A percentile compares a stretch with the other conserved stretches of the same genome.
Conservation (phyloP, 2,113 vertebrate species). For the Oostethus manadensis region DNA sequence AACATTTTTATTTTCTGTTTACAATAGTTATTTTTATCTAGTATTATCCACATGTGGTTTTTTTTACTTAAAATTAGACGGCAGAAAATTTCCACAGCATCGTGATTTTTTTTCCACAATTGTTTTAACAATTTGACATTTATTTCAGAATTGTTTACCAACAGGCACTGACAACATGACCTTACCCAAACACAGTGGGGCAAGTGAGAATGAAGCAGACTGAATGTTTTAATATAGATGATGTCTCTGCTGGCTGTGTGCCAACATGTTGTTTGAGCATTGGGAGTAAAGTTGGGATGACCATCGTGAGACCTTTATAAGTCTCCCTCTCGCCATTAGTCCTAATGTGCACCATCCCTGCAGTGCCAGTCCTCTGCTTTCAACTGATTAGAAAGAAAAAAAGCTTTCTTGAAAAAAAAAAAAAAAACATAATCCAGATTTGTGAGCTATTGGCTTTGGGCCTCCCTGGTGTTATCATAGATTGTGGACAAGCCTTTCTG, state of each 20-base stretch:
- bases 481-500: conserved; percentile 5
- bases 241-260: not conserved
- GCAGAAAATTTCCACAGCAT: too few relatives aligned
- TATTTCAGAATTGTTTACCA: too few relatives aligned
- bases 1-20: too few relatives aligned
- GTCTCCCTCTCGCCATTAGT: conserved; percentile 35
- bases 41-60: too few relatives aligned
- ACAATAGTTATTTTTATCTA: too few relatives aligned
- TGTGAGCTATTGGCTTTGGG: conserved; percentile 37
- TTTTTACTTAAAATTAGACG: too few relatives aligned
- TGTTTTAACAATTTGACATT: too few relatives aligned
- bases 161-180: too few relatives aligned
- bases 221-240: not conserved
- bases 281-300: conserved; percentile 19
- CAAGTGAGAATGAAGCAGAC: not conserved
- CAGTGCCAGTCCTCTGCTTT: conserved; percentile 46
- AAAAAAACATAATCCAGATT: conserved; percentile 58
- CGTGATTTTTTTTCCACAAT: too few relatives aligned
- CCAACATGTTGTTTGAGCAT: conserved; percentile 3
- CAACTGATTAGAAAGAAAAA: conserved; percentile 56
- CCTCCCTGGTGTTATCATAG: conserved; percentile 12
- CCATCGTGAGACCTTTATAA: conserved; percentile 18
- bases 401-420: conserved; percentile 35
- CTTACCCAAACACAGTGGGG: not conserved
- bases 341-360: conserved; percentile 34